A percentile compares a stretch with the other conserved stretches of the same genome.
These are phyloP conservation scores for Nesogale talazaci DNA, from an alignment of 2,113 vertebrate genomes.

Conservation along the genomic window DNA sequence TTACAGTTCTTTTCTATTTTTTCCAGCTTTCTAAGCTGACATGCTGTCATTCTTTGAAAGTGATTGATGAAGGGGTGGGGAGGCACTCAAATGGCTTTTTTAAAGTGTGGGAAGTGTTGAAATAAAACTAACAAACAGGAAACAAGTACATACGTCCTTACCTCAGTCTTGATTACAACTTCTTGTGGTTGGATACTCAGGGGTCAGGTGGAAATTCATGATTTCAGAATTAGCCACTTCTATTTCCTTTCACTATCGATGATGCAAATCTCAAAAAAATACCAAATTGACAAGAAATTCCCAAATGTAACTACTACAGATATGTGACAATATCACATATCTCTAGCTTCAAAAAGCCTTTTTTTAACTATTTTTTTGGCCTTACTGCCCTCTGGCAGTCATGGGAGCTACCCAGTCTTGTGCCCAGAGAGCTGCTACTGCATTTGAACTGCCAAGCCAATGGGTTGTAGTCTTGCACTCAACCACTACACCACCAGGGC, in stretches of 20 bases:
- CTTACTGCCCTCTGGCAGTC: no score
- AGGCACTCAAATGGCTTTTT: slow-evolving; percentile 37
- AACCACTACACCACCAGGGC: no score
- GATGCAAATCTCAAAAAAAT: slow-evolving; percentile 71
- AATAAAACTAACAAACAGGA: slow-evolving; percentile 72
- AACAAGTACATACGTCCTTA: slow-evolving; percentile 61
- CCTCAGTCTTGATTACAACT: slow-evolving; percentile 79
- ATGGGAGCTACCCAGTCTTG: no score
- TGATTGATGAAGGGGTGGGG: background rate
- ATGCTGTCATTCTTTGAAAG: slow-evolving; percentile 9
- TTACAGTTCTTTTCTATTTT: slow-evolving; percentile 46
- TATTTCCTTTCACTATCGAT: slow-evolving; percentile 77
- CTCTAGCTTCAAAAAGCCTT: slow-evolving; percentile 65
- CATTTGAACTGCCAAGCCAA: no score
- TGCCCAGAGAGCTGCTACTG: no score
- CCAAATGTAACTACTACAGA: slow-evolving; percentile 49
- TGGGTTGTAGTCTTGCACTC: no score
- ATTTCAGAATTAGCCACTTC: slow-evolving; percentile 67
- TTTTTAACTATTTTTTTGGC: no score
- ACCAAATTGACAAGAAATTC: slow-evolving; percentile 79
- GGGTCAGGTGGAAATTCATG: slow-evolving; percentile 57
- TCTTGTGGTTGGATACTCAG: slow-evolving; percentile 71
- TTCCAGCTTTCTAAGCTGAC: slow-evolving; percentile 8
- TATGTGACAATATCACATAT: no score
- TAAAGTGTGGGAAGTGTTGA: slow-evolving; percentile 67